Conservation (phyloP, 2,797 vertebrate species). For the Phrynocephalus guinanensis region DNA sequence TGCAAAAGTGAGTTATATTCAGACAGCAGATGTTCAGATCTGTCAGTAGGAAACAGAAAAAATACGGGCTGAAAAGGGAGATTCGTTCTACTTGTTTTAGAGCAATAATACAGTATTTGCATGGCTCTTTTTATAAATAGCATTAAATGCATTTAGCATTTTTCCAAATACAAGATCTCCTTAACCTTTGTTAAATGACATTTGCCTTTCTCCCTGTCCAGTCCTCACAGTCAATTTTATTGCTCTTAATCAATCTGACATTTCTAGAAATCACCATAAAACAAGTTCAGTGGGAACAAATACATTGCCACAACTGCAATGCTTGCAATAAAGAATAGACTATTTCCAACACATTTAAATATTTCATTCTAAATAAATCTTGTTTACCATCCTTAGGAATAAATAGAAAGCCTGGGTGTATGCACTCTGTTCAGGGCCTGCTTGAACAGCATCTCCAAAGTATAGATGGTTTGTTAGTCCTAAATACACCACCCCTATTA, state of each 20-base stretch:
- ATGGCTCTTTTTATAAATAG: background rate
- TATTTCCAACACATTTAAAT: background rate
- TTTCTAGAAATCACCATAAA: slow-evolving; percentile 26
- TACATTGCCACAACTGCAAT: slow-evolving; percentile 2
- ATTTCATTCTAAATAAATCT: background rate
- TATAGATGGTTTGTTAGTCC: too few relatives aligned
- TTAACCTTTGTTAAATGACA: slow-evolving; percentile 24
- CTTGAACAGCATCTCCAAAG: background rate
- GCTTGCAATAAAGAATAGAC: background rate
- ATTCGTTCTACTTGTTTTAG: slow-evolving; percentile 24
- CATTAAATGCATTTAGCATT: slow-evolving; percentile 12
- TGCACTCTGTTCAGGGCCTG: background rate
- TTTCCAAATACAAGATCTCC: background rate
- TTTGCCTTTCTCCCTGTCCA: slow-evolving; percentile 15
- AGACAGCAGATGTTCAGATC: slow-evolving; percentile 58
- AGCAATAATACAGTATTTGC: background rate
- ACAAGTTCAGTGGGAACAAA: slow-evolving; percentile 30
- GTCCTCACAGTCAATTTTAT: slow-evolving; percentile 5
- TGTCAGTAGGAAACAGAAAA: slow-evolving; percentile 44
- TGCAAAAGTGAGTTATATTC: background rate
- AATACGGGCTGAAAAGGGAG: slow-evolving; percentile 5
- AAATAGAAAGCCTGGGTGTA: background rate
- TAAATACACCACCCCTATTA: background rate
- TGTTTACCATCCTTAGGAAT: background rate
- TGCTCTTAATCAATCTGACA: slow-evolving; percentile 35